Percentiles rank a stretch among this genome's conserved stretches.
Evolutionary conservation across 2,888 invertebrate species (phyloP).

Genomic region (Orthonevra nobilis): DNA sequence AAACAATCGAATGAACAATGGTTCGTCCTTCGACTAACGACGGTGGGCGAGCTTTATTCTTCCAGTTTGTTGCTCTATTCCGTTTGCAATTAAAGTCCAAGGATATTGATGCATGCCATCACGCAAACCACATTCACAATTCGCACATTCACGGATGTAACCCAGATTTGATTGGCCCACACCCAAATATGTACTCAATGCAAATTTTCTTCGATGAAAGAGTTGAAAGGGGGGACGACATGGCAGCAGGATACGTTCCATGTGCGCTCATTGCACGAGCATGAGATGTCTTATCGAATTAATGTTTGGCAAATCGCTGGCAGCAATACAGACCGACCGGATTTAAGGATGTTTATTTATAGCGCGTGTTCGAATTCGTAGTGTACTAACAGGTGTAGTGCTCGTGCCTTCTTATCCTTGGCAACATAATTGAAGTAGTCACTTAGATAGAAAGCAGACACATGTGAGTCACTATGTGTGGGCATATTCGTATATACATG

Average conservation of each 20-base stretch:
- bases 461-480: too few species aligned
- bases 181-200: too few species aligned
- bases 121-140: conserved; percentile 56
- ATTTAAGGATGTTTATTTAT: conserved; percentile 45
- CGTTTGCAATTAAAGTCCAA: conserved; percentile 34
- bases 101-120: conserved; percentile 62
- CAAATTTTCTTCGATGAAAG: too few species aligned
- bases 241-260: conserved; percentile 5
- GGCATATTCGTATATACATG: neutral
- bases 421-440: conserved; percentile 1
- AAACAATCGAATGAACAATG: neutral
- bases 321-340: neutral
- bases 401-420: neutral
- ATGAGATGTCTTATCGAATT: conserved; percentile 53
- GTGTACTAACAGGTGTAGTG: neutral
- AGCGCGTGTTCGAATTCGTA: conserved; percentile 1
- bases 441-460: neutral
- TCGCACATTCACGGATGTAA: conserved; percentile 37
- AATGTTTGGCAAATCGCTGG: conserved; percentile 47
- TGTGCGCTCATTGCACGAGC: conserved; percentile 53
- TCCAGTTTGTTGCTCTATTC: conserved; percentile 12
- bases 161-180: conserved; percentile 31
- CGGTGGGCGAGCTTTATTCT: neutral
- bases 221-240: too few species aligned
- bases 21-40: conserved; percentile 14